Percentiles rank a stretch among this genome's conserved stretches.
phyloP scores from a whole-genome alignment of 2,113 vertebrate species.

The Onychorhynchus coronatus region DNA sequence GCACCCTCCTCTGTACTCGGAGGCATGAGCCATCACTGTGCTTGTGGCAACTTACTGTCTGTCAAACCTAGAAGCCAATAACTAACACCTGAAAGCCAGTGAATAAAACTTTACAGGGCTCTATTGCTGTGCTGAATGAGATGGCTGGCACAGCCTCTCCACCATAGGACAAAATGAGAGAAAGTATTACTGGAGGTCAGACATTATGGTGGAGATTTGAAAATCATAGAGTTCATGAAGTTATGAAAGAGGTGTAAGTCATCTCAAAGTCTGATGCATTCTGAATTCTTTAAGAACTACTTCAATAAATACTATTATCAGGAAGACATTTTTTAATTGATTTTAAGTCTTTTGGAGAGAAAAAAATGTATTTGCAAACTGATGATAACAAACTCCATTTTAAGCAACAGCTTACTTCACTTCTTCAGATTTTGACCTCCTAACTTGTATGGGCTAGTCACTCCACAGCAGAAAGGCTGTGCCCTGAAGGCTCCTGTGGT shows the following conservation, averaged over 20 bases:
- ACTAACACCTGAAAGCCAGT: neutral
- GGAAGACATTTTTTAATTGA: neutral
- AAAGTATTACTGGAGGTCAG: neutral
- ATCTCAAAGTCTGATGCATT: neutral
- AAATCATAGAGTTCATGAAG: neutral
- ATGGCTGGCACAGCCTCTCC: neutral
- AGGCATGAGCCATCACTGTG: neutral
- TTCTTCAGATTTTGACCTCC: neutral
- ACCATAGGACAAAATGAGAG: neutral
- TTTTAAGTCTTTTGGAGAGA: neutral
- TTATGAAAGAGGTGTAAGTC: neutral
- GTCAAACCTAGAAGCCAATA: neutral
- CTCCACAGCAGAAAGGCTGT: neutral
- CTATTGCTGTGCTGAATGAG: neutral
- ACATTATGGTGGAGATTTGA: neutral
- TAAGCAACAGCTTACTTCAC: neutral
- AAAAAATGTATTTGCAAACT: neutral
- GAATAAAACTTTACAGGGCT: neutral
- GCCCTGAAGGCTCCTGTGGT: neutral
- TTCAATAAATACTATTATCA: neutral
- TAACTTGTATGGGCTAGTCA: neutral
- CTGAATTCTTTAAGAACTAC: neutral
- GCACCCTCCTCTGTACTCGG: accelerated
- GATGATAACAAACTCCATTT: neutral
- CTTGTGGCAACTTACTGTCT: neutral